A percentile compares a stretch with the other conserved stretches of the same genome.
Evolutionary conservation across 1,140 invertebrate genomes (phyloP).

Genomic region (Drosophila punjabiensis): DNA sequence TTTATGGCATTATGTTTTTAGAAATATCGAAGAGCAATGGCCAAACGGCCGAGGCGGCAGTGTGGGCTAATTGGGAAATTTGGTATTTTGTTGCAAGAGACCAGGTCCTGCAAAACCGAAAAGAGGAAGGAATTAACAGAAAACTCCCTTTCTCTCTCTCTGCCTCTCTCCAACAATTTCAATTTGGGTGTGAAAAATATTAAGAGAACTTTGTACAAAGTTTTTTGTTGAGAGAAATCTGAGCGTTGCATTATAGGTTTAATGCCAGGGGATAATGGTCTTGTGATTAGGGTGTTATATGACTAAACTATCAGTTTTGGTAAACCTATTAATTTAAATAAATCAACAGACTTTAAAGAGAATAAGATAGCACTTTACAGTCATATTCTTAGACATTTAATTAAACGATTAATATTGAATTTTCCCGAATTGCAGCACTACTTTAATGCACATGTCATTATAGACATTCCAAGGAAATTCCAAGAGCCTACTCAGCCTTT

Average conservation of each 20-base stretch:
- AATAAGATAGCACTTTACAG: not conserved
- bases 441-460: not conserved
- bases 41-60: not conserved
- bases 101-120: not conserved
- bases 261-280: not conserved
- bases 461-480: not conserved
- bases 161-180: not conserved
- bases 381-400: not conserved
- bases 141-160: not conserved
- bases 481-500: not conserved
- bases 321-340: not conserved
- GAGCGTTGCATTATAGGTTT: not conserved
- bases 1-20: constrained; percentile 55
- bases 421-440: too few species aligned
- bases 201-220: constrained; percentile 8
- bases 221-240: not conserved
- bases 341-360: not conserved
- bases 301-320: not conserved
- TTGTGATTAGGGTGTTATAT: not conserved
- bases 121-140: not conserved
- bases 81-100: constrained; percentile 13
- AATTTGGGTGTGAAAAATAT: constrained; percentile 15
- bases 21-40: constrained; percentile 42
- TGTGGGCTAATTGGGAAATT: constrained; percentile 37
- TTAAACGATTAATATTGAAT: not conserved